These are phyloP conservation scores for Amphiprion clarkii DNA, from an alignment of 2,797 vertebrate genomes.

Conservation along the genomic window DNA sequence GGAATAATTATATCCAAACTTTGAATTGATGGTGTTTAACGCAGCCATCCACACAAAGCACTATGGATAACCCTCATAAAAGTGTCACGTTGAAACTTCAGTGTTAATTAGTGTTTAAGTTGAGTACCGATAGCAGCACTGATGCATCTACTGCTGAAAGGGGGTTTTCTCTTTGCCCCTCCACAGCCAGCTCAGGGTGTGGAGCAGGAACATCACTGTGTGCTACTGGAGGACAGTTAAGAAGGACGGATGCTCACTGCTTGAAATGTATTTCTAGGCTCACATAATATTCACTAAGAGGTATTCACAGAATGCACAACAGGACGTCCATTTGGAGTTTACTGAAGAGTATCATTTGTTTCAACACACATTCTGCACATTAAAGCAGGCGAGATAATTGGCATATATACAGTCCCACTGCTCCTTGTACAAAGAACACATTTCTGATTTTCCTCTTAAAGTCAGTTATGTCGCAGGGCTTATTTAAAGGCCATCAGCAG, in stretches of 20 bases:
- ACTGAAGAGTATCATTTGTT: slow-evolving; percentile 17
- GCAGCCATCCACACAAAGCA: background rate
- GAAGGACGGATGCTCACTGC: background rate
- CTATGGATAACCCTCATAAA: slow-evolving; percentile 3
- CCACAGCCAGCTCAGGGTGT: background rate
- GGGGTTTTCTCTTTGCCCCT: background rate
- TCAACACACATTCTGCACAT: background rate
- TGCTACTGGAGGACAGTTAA: background rate
- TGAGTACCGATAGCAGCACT: slow-evolving; percentile 4
- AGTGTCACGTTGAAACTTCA: background rate
- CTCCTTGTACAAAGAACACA: slow-evolving; percentile 13
- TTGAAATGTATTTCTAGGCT: slow-evolving; percentile 5
- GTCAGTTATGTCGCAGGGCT: slow-evolving; percentile 26
- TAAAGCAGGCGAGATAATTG: slow-evolving; percentile 37
- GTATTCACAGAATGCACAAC: slow-evolving; percentile 25
- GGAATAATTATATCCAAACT: slow-evolving; percentile 30
- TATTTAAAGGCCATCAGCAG: slow-evolving; percentile 41
- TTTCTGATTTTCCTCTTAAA: slow-evolving; percentile 26
- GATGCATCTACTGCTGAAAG: background rate
- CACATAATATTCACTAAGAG: slow-evolving; percentile 14
- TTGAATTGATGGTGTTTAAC: slow-evolving; percentile 25
- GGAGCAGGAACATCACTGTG: background rate
- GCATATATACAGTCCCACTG: slow-evolving; percentile 28
- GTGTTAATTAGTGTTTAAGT: slow-evolving; percentile 22
- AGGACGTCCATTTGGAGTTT: slow-evolving; percentile 28